phyloP scores from a whole-genome alignment of 2,888 invertebrate species.

The Taphrorychus bicolor region DNA sequence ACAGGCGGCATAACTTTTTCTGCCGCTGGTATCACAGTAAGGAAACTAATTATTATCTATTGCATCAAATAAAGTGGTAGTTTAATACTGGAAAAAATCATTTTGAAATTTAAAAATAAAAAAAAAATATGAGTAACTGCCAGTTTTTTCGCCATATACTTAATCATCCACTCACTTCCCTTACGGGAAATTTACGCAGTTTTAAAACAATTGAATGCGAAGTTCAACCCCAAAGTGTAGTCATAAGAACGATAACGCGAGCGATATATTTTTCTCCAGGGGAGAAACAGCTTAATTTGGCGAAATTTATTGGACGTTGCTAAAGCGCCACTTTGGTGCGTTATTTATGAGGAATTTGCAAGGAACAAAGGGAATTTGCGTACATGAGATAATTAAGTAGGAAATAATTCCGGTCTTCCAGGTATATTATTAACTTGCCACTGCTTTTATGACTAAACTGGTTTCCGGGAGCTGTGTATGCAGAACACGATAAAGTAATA shows the following conservation, averaged over 20 bases:
- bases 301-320: constrained; percentile 17
- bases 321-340: constrained; percentile 3
- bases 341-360: constrained; percentile 17
- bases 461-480: background rate
- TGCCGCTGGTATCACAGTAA: no score
- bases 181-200: no score
- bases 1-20: no score
- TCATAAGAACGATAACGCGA: constrained; percentile 1
- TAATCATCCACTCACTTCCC: no score
- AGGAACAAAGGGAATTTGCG: constrained; percentile 4
- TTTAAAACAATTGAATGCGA: background rate
- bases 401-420: background rate
- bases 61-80: no score
- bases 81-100: no score
- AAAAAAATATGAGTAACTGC: no score
- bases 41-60: no score
- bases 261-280: constrained; percentile 20
- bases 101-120: no score
- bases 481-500: no score
- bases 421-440: background rate
- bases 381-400: background rate
- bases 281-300: constrained; percentile 16
- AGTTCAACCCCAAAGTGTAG: background rate
- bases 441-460: no score
- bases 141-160: no score